These are phyloP conservation scores for Oreochromis tanganicae DNA, from an alignment of 2,113 vertebrate species.

Conservation along the genomic window DNA sequence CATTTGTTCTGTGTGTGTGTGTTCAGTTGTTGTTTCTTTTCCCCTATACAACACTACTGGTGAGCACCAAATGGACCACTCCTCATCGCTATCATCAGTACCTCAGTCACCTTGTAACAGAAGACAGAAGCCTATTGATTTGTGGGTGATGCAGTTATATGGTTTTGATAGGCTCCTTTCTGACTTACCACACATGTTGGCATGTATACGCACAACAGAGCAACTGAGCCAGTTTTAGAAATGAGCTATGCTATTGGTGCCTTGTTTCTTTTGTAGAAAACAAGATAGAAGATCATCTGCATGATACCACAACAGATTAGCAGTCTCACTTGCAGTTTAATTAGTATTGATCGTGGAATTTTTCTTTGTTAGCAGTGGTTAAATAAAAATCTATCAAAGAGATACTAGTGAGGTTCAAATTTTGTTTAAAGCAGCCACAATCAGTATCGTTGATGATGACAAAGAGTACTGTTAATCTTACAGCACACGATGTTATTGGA, in stretches of 20 bases:
- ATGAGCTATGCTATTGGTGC: background rate
- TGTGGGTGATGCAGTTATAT: slow-evolving; percentile 24
- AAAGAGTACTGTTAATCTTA: background rate
- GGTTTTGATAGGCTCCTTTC: background rate
- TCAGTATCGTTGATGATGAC: background rate
- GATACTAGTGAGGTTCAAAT: background rate
- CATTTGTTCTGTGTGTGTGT: background rate
- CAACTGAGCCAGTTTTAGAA: background rate
- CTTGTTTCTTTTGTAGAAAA: background rate
- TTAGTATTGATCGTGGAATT: background rate
- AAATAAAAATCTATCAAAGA: background rate
- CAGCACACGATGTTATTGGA: background rate
- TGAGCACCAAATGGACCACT: background rate
- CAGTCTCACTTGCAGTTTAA: background rate
- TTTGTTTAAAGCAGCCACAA: background rate
- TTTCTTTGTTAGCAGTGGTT: background rate
- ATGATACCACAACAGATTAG: background rate
- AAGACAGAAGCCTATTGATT: slow-evolving; percentile 38
- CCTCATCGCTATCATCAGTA: background rate
- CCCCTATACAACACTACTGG: background rate
- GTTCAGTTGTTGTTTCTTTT: background rate
- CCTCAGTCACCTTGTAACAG: slow-evolving; percentile 13
- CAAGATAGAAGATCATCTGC: background rate
- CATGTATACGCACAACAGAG: background rate
- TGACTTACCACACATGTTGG: background rate